Evolutionary conservation across 2,113 vertebrate genomes (phyloP).

Genomic region (Phaethon lepturus): DNA sequence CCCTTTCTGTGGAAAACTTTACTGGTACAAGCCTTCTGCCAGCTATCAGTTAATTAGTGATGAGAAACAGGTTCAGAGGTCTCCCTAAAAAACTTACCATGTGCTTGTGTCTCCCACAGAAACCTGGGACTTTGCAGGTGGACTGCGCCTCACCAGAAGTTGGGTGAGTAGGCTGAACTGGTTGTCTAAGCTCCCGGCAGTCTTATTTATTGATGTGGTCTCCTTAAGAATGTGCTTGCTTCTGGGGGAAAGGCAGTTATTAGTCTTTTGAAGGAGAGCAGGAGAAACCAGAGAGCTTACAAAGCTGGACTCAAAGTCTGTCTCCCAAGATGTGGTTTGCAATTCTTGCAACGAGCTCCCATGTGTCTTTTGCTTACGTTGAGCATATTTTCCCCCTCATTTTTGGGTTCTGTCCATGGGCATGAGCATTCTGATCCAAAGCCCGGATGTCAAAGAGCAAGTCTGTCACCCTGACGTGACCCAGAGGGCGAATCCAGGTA

Average conservation of each 20-base stretch:
- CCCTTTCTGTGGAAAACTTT: background rate
- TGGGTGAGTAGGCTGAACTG: background rate
- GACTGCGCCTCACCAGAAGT: background rate
- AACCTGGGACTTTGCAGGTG: background rate
- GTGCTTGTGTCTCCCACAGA: background rate
- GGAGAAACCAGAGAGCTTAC: background rate
- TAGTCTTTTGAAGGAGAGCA: background rate
- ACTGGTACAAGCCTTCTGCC: background rate
- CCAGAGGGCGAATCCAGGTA: background rate
- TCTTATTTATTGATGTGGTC: slow-evolving; percentile 2
- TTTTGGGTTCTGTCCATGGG: background rate
- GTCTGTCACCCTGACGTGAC: background rate
- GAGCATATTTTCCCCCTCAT: background rate
- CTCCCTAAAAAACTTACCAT: background rate
- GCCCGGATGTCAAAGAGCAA: background rate
- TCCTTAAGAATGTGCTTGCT: background rate
- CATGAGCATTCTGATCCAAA: background rate
- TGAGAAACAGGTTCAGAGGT: background rate
- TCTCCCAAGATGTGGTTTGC: background rate
- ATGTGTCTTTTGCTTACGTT: background rate
- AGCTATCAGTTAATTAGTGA: background rate
- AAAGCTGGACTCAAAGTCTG: background rate
- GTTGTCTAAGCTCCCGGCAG: background rate
- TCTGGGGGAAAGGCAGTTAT: background rate
- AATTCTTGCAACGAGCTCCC: background rate